Evolutionary conservation across 2,888 invertebrate genomes (phyloP), one percentile per base, ranked within the genome.

Genomic region (Hoplodrina ambigua): DNA sequence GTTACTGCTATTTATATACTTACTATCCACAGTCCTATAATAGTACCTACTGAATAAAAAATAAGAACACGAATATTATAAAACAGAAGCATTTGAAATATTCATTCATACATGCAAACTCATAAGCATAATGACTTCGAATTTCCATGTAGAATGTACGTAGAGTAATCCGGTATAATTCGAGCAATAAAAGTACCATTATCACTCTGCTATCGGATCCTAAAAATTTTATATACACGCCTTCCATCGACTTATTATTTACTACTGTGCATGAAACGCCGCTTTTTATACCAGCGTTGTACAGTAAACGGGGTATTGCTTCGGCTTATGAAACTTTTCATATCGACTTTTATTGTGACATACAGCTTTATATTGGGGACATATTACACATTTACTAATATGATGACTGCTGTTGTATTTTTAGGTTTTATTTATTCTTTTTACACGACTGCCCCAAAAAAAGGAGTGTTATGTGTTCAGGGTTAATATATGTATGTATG

Each of bases 241-340:
- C 59, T 80, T 82, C 81, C 81, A 85, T 84, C 72, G 83, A 69
- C 77, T 81, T 86, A 84, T 85, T 84, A 86, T 85, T 85, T 86
- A 84, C 81, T 78, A 72, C 75, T 70, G 66, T 76, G 72, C 71
- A 82, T 77, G 76, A 82, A 74, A 82, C 68, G 80, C 75, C 77
- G 59, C 80, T 75, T 82, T 86, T 88, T 87, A 87, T 87, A 82
- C 77, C 75, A 82, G 78, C 78, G 49, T 77, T 83, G 84, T 84
- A 84, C 82, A 86, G 84, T 86, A 88, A 88, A 87, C 82, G 74
- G 73, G 67, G 82, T 85, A 89, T 87, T 85, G 86, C 84, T 83
- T 78, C 76, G 73, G 76, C 85, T 85, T 89, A 90, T 90, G 86
- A 90, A 90, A 89, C 82, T 88, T 90, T 88, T 89, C 89, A 89